Conservation (phyloP, 1,140 invertebrate species). For the Neodiprion lecontei region DNA sequence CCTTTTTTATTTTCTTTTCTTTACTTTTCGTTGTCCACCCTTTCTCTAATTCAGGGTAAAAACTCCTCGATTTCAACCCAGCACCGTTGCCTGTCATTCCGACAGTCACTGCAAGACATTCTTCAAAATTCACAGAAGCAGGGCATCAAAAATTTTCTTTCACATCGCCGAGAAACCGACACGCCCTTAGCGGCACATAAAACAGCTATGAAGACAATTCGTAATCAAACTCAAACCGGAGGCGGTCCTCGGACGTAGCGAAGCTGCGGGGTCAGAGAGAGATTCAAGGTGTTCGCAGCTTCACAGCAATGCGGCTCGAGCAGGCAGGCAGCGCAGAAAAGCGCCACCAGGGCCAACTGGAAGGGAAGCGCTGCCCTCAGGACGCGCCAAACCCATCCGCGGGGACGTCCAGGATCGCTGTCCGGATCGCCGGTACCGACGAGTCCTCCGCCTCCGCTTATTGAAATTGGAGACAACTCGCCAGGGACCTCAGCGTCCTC, state of each 20-base stretch:
- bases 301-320: constrained; percentile 87
- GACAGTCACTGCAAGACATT: too few species aligned
- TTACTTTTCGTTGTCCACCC: too few species aligned
- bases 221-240: constrained; percentile 69
- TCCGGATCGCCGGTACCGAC: constrained; percentile 51
- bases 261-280: constrained; percentile 83
- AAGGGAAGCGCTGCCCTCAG: constrained; percentile 79
- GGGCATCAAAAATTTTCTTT: too few species aligned
- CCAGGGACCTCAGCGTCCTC: constrained; percentile 18
- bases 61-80: too few species aligned
- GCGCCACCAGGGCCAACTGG: constrained; percentile 80
- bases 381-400: constrained; percentile 78
- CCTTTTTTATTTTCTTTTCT: too few species aligned
- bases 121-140: too few species aligned
- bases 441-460: constrained; percentile 44
- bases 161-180: too few species aligned
- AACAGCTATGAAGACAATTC: too few species aligned
- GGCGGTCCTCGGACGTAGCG: constrained; percentile 86
- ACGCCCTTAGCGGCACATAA: too few species aligned
- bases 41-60: too few species aligned
- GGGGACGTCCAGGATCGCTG: constrained; percentile 58
- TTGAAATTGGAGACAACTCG: not conserved
- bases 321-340: constrained; percentile 82
- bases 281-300: constrained; percentile 80
- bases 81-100: too few species aligned